A percentile compares a stretch with the other conserved stretches of the same genome.
These are phyloP conservation scores for Zaprionus lachaisei DNA, from an alignment of 1,140 invertebrate genomes.

Conservation along the genomic window DNA sequence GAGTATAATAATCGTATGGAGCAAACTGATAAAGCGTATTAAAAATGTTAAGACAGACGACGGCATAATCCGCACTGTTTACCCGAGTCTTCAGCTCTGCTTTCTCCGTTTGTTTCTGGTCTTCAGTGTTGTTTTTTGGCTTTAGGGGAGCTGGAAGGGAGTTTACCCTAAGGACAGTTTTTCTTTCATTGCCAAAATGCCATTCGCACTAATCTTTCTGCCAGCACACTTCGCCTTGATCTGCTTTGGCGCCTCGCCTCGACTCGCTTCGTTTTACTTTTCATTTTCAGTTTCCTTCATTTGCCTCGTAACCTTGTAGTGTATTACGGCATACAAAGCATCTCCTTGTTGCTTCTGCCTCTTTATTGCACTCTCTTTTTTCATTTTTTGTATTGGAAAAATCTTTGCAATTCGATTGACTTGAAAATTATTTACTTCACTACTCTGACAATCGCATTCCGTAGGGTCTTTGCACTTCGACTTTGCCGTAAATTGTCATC, in stretches of 20 bases:
- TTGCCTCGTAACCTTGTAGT: background rate
- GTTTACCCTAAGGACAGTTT: background rate
- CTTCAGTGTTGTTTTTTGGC: too few species aligned
- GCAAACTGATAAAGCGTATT: background rate
- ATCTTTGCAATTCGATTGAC: too few species aligned
- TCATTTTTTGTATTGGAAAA: too few species aligned
- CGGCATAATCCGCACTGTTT: background rate
- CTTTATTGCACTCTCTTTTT: too few species aligned
- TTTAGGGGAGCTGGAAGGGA: too few species aligned
- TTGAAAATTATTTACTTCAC: too few species aligned
- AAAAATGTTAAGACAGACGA: background rate
- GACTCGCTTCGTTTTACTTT: background rate
- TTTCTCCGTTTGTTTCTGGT: background rate
- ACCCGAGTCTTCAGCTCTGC: background rate
- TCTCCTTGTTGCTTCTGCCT: too few species aligned
- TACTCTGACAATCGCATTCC: too few species aligned
- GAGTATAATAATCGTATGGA: background rate
- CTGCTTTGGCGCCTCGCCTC: too few species aligned
- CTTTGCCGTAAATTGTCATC: background rate
- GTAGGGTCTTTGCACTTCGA: background rate
- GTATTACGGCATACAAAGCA: too few species aligned
- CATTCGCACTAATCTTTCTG: slow-evolving; percentile 4
- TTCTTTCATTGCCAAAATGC: background rate
- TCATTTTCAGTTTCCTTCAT: background rate
- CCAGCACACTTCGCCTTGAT: background rate